Evolutionary conservation across 2,113 vertebrate genomes (phyloP).

Genomic region (Uropsilus gracilis): DNA sequence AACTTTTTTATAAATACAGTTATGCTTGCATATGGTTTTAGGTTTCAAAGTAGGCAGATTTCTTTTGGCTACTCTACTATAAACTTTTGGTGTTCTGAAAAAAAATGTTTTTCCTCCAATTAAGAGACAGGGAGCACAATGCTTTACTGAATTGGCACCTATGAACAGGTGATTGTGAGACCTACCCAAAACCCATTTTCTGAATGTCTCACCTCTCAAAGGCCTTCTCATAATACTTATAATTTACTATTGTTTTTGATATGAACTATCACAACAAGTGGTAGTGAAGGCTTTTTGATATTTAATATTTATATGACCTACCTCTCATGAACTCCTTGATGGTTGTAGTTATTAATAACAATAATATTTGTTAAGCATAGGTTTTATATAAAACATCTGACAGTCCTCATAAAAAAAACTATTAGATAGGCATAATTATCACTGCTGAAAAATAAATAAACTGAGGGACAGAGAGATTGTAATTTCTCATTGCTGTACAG

Average conservation of each 20-base stretch:
- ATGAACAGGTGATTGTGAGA: conserved; percentile 15
- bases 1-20: not conserved
- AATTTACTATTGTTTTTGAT: not conserved
- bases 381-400: conserved; percentile 9
- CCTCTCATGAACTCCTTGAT: not conserved
- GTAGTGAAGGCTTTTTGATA: conserved; percentile 20
- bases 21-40: conserved; percentile 1
- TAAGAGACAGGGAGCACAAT: conserved; percentile 28
- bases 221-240: not conserved
- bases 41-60: not conserved
- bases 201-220: not conserved
- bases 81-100: conserved; percentile 22
- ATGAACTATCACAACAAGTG: not conserved
- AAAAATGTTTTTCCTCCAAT: too few species aligned
- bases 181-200: not conserved
- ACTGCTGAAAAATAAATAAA: conserved; percentile 43
- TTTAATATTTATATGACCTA: not conserved
- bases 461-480: not conserved
- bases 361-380: conserved; percentile 29
- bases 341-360: not conserved
- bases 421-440: conserved; percentile 9
- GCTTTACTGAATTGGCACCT: conserved; percentile 68
- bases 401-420: conserved; percentile 13
- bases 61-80: not conserved
- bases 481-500: not conserved